Evolutionary conservation across 2,888 invertebrate genomes (phyloP), one percentile per base, ranked within the genome.

Genomic region (Leptinotarsa tumamoca): DNA sequence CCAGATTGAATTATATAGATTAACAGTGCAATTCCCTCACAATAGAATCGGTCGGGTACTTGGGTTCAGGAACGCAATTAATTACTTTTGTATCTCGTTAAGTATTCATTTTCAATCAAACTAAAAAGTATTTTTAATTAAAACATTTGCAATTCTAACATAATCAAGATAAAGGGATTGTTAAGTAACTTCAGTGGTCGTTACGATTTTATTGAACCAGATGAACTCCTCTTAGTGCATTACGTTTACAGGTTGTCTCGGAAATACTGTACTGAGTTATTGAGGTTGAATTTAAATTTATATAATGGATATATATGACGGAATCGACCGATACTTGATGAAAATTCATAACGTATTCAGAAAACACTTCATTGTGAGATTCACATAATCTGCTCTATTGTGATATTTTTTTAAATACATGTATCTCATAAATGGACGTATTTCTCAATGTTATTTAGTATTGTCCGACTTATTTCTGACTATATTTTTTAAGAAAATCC

Each of bases 1-100:
- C 17, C 15, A 71, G 66, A 71, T 71, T 71, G 71, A 66, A 67
- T 67, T 72, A 71, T 66, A 67, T 67, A 72, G 72, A 72, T 72
- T 67, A 67, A 67, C 72, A 52, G 52, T 72, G 67, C 67, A 72
- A 72, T 72, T 72, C 67, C 54, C 67, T 67, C 67, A 72, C 49
- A 71, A 71, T 66, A 51, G 50, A 71, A 71, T 18, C n/a, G 72
- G 72, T 67, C 66, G 71, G 66, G 63, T 71, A 66, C 66, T 66
- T 61, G 43, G 51, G 13, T 63, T 50, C 49, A 50, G 50, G 71
- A 71, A 71, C 71, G 51, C 71, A 71, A 71, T 71, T 71, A 71
- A 71, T 71, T 66, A 71, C 71, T 71, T 61, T 23, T 66, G 49
- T 50, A 50, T 66, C 51, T 71, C 18, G 71, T 67, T 71, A 33